Base-by-base conservation (phyloP, 2,113 vertebrate genomes). In the Oceanodroma tethys region DNA sequence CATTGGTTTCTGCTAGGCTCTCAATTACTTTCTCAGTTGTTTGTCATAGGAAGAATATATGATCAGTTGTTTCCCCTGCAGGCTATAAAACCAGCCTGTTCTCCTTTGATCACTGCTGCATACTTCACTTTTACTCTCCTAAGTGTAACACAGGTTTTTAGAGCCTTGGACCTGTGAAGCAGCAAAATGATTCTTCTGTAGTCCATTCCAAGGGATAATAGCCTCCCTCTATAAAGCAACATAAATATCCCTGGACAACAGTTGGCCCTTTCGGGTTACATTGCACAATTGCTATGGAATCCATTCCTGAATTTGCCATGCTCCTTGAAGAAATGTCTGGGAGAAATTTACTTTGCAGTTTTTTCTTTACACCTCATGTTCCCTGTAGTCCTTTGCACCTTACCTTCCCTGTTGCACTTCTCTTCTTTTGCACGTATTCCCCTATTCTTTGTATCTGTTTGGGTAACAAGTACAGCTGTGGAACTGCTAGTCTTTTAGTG, bases 1-100 rank as follows among this genome's bases (percentile, higher is more conserved):
- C 96, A 95, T 95, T 98, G 96, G 96, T 97, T 97, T 97, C 92
- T 97, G 91, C 92, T 78, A 93, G 92, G 89, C 85, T 97, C 75
- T 98, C 97, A 97, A 97, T 97, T 98, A 98, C 94, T 97, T 97
- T 93, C 95, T 96, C 88, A 81, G 94, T 97, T 97, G 93, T 98
- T 98, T 97, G 95, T 96, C 97, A 97, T 90, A 67, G 87, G 82
- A 96, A 97, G 96, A 95, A 97, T 97, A 97, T 98, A 97, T 94
- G 96, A 97, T 96, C 95, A 90, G 93, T 97, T 94, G 90, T 97
- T 98, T 96, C 95, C 95, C 96, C 97, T 92, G 94, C 91, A 95
- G 95, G 97, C 94, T 96, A 83, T 95, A 97, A 97, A 97, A 93
- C 72, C 53, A 86, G 96, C 50, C 96, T 82, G 92, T 96, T 97